Percentiles rank a stretch among this genome's conserved stretches.
phyloP scores from a whole-genome alignment of 2,113 vertebrate species.

The Chinchilla lanigera region DNA sequence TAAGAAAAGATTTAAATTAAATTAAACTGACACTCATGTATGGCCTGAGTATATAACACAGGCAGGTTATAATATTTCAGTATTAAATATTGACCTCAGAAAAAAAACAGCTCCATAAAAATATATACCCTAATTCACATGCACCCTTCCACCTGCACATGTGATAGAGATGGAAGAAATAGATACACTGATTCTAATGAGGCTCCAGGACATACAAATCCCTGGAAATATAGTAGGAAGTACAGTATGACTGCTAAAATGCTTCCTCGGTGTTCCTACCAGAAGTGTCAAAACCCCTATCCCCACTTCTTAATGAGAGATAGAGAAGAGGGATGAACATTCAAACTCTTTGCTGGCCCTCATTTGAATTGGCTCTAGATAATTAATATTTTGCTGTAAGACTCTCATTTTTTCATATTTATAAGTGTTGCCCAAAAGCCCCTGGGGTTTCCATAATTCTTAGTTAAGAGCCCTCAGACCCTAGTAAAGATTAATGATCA shows the following conservation, averaged over 20 bases:
- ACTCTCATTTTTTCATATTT: background rate
- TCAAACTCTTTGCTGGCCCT: background rate
- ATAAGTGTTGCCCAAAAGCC: background rate
- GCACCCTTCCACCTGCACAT: background rate
- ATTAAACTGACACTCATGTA: background rate
- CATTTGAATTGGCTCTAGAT: background rate
- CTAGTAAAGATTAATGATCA: conserved; percentile 17
- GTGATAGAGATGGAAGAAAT: background rate
- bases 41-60: background rate
- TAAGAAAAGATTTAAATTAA: too few relatives aligned
- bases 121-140: background rate
- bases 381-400: conserved; percentile 47
- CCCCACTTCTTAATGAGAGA: background rate
- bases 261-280: background rate
- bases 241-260: background rate
- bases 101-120: background rate
- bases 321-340: background rate
- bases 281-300: background rate
- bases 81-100: background rate
- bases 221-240: background rate
- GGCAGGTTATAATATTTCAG: background rate
- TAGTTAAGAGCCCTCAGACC: background rate
- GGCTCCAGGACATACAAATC: background rate
- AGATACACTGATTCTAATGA: background rate
- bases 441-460: background rate